Evolutionary conservation across 1,140 invertebrate species (phyloP).

Genomic region (Lucilia cuprina): DNA sequence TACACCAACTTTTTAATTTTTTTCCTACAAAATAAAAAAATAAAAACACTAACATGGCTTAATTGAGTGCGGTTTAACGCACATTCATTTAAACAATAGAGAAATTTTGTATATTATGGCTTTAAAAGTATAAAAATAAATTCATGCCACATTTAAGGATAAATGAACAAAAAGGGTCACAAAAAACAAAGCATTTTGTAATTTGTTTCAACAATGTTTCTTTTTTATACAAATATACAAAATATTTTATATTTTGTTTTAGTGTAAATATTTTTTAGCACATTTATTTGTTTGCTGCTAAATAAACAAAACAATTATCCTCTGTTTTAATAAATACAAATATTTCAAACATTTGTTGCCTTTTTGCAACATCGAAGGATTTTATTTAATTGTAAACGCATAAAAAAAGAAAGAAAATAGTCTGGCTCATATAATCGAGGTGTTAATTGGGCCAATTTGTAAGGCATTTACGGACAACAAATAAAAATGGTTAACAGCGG

Average conservation of each 20-base stretch:
- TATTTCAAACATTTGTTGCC: slow-evolving; percentile 13
- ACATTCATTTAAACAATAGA: background rate
- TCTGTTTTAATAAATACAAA: slow-evolving; percentile 24
- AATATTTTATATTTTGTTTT: background rate
- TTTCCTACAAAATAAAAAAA: background rate
- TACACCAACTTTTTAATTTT: background rate
- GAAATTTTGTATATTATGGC: background rate
- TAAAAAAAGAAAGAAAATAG: background rate
- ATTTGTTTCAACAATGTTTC: background rate
- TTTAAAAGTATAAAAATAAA: background rate
- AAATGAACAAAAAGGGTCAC: slow-evolving; percentile 17
- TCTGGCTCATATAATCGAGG: background rate
- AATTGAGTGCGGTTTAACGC: slow-evolving; percentile 32
- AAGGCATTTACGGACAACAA: background rate
- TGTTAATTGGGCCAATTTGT: slow-evolving; percentile 30
- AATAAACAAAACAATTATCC: background rate
- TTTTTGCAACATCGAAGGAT: background rate
- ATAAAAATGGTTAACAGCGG: too few relatives aligned
- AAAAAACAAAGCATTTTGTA: slow-evolving; percentile 11
- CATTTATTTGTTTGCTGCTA: background rate
- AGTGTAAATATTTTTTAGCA: background rate
- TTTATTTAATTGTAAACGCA: background rate
- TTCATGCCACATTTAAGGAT: background rate
- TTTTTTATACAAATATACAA: background rate
- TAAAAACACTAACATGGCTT: background rate